Evolutionary conservation across 2,797 vertebrate species (phyloP).

Genomic region (Gymnothorax javanicus): DNA sequence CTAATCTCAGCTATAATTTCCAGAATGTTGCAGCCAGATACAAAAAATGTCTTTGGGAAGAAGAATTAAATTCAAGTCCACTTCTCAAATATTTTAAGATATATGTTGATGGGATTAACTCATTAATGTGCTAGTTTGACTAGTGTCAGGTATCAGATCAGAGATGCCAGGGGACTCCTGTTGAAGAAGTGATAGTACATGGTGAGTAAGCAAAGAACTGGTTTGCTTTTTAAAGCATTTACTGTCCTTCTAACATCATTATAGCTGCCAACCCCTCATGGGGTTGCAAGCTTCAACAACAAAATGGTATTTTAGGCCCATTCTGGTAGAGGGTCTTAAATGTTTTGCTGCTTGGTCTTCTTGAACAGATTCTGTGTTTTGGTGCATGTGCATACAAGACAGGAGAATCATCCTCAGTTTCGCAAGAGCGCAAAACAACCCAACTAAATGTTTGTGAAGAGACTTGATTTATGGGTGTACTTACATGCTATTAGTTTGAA

Average conservation of each 20-base stretch:
- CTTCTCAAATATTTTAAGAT: background rate
- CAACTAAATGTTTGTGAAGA: background rate
- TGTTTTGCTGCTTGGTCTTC: background rate
- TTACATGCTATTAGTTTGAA: background rate
- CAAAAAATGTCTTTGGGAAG: background rate
- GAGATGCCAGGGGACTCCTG: background rate
- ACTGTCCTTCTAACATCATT: constrained; percentile 9
- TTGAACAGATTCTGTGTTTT: background rate
- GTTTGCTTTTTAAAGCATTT: background rate
- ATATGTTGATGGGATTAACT: background rate
- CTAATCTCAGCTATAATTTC: no score
- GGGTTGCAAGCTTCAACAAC: constrained; percentile 4
- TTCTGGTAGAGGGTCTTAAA: background rate
- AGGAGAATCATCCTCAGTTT: constrained; percentile 1
- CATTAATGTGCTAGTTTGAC: background rate
- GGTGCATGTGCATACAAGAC: constrained; percentile 2
- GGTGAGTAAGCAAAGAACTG: background rate
- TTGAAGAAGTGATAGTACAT: background rate
- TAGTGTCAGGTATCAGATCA: background rate
- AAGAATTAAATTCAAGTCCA: background rate
- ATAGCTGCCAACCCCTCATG: background rate
- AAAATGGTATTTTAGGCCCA: background rate
- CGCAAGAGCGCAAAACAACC: background rate
- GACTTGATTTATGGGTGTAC: background rate
- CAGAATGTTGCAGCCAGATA: background rate